A percentile compares a stretch with the other conserved stretches of the same genome.
Evolutionary conservation across 2,888 invertebrate genomes (phyloP).

Genomic region (Resseliella maxima): DNA sequence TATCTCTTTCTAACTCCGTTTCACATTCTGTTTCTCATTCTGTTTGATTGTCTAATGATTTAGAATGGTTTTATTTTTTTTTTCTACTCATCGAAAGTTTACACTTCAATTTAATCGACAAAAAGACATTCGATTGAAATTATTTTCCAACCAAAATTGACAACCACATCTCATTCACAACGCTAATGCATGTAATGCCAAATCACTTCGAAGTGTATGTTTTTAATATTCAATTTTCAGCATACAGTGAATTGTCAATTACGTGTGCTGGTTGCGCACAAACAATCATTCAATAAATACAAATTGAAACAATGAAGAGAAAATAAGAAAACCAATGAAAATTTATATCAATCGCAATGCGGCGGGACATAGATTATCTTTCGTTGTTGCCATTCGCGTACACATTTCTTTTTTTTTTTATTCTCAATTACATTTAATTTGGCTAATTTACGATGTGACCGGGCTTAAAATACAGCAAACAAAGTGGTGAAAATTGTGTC

Average conservation of each 20-base stretch:
- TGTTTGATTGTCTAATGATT: not conserved
- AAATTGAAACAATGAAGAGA: constrained; percentile 16
- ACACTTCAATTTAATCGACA: constrained; percentile 14
- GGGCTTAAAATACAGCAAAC: not conserved
- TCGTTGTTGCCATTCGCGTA: not conserved
- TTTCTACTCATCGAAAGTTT: not conserved
- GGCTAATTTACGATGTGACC: not conserved
- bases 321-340: constrained; percentile 7
- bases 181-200: no score
- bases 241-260: not conserved
- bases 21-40: no score
- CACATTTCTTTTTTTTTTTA: not conserved
- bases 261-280: not conserved
- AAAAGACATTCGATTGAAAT: not conserved
- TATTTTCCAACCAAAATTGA: not conserved
- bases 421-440: not conserved
- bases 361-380: not conserved
- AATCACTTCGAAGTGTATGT: no score
- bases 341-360: not conserved
- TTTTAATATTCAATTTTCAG: not conserved
- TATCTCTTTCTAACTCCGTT: no score
- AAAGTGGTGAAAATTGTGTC: not conserved
- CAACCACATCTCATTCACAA: no score
- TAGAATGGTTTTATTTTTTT: not conserved
- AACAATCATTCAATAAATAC: not conserved